Conservation (phyloP, 2,113 vertebrate genomes). For the Microtus richardsoni region DNA sequence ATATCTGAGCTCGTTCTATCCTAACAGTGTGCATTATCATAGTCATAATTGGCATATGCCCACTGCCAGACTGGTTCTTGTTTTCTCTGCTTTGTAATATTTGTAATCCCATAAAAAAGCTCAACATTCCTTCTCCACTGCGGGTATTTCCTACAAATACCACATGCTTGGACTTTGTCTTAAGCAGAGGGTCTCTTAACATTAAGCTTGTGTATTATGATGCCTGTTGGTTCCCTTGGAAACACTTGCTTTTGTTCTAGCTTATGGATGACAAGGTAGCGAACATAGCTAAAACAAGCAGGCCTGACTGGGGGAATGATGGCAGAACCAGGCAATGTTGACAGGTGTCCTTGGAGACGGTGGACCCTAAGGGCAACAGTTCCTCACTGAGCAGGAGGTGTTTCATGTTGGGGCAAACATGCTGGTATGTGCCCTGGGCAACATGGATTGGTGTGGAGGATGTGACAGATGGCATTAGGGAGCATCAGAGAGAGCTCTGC, state of each 20-base stretch:
- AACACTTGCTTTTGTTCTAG: not conserved
- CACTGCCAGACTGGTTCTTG: not conserved
- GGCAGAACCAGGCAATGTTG: not conserved
- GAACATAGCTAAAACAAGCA: not conserved
- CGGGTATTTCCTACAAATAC: not conserved
- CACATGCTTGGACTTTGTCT: slow-evolving; percentile 2
- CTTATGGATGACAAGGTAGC: not conserved
- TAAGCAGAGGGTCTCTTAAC: not conserved
- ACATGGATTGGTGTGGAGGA: rapidly evolving
- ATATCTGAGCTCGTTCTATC: not conserved
- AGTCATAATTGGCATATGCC: not conserved
- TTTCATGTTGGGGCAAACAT: not conserved
- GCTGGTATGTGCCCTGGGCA: not conserved
- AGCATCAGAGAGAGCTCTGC: not conserved
- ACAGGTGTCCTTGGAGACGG: rapidly evolving
- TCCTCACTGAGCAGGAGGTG: rapidly evolving
- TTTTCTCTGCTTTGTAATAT: not conserved
- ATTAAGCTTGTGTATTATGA: not conserved
- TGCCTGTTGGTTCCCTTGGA: not conserved
- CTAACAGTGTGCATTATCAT: not conserved
- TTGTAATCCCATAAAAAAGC: slow-evolving; percentile 16
- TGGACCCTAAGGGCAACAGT: too few relatives aligned
- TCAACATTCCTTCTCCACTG: too few relatives aligned
- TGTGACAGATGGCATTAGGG: not conserved
- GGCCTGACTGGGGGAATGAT: not conserved